Conservation (phyloP, 1,140 invertebrate genomes). For the Zaprionus davidi region DNA sequence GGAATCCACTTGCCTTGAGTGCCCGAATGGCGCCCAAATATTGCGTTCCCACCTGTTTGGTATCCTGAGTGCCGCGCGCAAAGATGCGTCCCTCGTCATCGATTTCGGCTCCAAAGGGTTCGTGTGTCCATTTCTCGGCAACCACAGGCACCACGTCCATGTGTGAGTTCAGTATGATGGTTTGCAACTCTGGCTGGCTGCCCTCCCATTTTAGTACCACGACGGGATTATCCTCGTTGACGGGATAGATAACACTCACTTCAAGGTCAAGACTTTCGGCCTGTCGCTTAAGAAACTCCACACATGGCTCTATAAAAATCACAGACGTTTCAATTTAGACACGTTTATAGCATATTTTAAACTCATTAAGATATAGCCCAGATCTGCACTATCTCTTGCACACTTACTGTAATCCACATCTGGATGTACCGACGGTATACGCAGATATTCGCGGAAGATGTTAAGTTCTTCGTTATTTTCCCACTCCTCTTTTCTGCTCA, state of each 20-base stretch:
- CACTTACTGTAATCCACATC: constrained; percentile 88
- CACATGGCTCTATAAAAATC: constrained; percentile 67
- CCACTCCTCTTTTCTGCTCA: constrained; percentile 55
- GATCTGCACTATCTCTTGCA: not conserved
- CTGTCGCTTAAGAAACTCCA: constrained; percentile 87
- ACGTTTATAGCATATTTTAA: not conserved
- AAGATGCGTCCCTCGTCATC: constrained; percentile 91
- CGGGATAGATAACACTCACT: constrained; percentile 28
- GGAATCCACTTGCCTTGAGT: constrained; percentile 86
- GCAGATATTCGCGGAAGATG: constrained; percentile 92
- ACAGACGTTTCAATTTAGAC: not conserved
- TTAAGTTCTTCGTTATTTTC: constrained; percentile 88
- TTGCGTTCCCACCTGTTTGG: constrained; percentile 92
- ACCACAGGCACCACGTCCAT: constrained; percentile 93
- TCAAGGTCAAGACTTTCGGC: constrained; percentile 31
- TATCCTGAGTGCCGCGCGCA: constrained; percentile 92
- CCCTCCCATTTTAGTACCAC: constrained; percentile 91
- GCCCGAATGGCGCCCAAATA: constrained; percentile 88
- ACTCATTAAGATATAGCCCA: not conserved
- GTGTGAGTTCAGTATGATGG: constrained; percentile 85
- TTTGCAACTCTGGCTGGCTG: constrained; percentile 89
- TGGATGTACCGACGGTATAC: constrained; percentile 93
- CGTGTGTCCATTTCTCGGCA: constrained; percentile 86
- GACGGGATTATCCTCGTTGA: constrained; percentile 46
- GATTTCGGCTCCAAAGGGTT: constrained; percentile 90